Conservation (phyloP, 1,140 invertebrate species). For the Drosophila willistoni region DNA sequence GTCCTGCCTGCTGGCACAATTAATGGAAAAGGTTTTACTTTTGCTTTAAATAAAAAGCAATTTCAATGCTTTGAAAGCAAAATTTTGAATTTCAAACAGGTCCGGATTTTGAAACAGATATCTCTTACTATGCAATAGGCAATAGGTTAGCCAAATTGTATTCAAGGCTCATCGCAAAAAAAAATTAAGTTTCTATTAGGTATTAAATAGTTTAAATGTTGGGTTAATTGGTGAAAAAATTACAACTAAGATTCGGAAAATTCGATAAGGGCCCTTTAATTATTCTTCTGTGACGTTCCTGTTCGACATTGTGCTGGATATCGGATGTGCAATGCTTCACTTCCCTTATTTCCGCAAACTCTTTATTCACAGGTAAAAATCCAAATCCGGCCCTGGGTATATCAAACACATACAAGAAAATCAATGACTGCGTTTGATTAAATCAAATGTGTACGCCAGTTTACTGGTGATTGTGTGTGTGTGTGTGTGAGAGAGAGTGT, state of each 20-base stretch:
- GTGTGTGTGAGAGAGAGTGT: constrained; percentile 33
- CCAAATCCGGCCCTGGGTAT: constrained; percentile 10
- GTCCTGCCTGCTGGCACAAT: constrained; percentile 53
- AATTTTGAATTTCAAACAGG: not conserved
- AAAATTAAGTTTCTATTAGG: too few species aligned
- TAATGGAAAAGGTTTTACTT: constrained; percentile 68
- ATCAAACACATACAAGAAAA: constrained; percentile 48
- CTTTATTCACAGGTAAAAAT: not conserved
- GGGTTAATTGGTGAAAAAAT: too few species aligned
- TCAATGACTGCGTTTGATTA: constrained; percentile 71
- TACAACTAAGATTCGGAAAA: too few species aligned
- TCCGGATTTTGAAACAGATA: not conserved
- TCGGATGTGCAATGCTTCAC: too few species aligned
- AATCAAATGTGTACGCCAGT: constrained; percentile 64
- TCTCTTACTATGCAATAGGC: too few species aligned
- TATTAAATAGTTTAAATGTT: too few species aligned
- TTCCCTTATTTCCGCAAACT: not conserved
- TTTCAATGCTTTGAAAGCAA: constrained; percentile 64
- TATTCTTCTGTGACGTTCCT: too few species aligned
- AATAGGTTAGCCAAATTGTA: too few species aligned
- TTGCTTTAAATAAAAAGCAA: constrained; percentile 58
- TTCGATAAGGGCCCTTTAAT: too few species aligned
- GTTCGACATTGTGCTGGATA: too few species aligned
- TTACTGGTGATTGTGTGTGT: constrained; percentile 16
- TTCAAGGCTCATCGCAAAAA: too few species aligned